These are phyloP conservation scores for Oceanodroma tethys DNA, from an alignment of 2,113 vertebrate genomes.

Conservation along the genomic window DNA sequence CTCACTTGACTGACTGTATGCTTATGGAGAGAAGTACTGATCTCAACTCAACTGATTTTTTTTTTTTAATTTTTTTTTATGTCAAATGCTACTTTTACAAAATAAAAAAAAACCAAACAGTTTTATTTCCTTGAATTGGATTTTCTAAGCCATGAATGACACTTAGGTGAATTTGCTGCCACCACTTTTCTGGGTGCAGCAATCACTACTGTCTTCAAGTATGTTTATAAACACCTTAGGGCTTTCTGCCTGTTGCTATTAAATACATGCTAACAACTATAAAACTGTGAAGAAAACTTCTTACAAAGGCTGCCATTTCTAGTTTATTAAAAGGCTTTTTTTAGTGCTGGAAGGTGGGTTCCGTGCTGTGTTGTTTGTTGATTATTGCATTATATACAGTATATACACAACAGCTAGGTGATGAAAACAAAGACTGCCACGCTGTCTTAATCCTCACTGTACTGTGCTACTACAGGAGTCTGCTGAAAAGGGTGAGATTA, in stretches of 20 bases:
- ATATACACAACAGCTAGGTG: background rate
- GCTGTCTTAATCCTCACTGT: background rate
- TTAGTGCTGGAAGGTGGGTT: background rate
- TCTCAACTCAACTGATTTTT: background rate
- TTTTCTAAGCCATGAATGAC: slow-evolving; percentile 50
- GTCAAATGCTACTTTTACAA: slow-evolving; percentile 47
- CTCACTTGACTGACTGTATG: background rate
- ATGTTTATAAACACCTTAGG: slow-evolving; percentile 23
- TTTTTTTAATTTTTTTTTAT: background rate
- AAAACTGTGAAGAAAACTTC: slow-evolving; percentile 59
- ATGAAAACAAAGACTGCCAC: background rate
- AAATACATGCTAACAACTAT: slow-evolving; percentile 18
- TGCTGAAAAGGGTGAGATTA: background rate
- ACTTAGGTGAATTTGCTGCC: slow-evolving; percentile 11
- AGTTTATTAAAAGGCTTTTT: background rate
- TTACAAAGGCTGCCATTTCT: slow-evolving; percentile 14
- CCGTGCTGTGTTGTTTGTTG: background rate
- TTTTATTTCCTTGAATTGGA: slow-evolving; percentile 57
- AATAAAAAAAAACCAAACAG: background rate
- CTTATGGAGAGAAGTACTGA: background rate
- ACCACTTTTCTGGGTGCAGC: slow-evolving; percentile 18
- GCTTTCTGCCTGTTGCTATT: background rate
- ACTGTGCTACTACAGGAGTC: background rate
- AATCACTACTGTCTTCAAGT: background rate
- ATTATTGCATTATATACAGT: background rate